A percentile compares a stretch with the other conserved stretches of the same genome.
Conservation (phyloP, 2,113 vertebrate species). For the Notechis scutatus region DNA sequence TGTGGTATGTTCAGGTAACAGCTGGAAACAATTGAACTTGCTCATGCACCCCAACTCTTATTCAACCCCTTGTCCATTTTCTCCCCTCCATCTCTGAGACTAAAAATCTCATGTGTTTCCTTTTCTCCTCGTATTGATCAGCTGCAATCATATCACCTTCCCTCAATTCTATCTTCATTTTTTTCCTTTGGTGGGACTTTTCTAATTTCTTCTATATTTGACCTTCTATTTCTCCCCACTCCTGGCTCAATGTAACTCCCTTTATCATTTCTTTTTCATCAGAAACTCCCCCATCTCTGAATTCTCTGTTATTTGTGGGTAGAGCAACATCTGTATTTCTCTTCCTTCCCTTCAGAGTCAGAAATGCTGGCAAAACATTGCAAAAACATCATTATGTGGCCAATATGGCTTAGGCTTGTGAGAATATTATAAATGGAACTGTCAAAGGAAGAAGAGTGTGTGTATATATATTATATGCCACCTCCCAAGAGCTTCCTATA, state of each 20-base stretch:
- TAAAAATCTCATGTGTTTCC: not conserved
- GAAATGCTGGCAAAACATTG: not conserved
- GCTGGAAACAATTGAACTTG: not conserved
- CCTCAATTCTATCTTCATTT: not conserved
- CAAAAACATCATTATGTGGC: not conserved
- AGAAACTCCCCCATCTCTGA: not conserved
- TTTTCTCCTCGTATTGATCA: not conserved
- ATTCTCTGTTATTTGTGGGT: not conserved
- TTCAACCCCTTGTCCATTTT: not conserved
- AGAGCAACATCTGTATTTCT: not conserved
- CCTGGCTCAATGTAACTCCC: not conserved
- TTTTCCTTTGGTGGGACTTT: not conserved
- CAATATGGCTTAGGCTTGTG: not conserved
- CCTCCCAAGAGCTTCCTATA: not conserved
- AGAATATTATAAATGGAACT: not conserved
- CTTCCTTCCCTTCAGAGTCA: not conserved
- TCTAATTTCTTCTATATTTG: not conserved
- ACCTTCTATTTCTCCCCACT: not conserved
- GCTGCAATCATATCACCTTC: not conserved
- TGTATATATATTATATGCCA: not conserved
- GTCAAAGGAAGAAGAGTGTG: not conserved
- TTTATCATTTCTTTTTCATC: not conserved
- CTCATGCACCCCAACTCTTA: not conserved
- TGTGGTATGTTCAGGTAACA: not conserved
- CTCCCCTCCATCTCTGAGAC: not conserved